phyloP scores from a whole-genome alignment of 2,888 invertebrate genomes.

The Vandiemenella viatica region DNA sequence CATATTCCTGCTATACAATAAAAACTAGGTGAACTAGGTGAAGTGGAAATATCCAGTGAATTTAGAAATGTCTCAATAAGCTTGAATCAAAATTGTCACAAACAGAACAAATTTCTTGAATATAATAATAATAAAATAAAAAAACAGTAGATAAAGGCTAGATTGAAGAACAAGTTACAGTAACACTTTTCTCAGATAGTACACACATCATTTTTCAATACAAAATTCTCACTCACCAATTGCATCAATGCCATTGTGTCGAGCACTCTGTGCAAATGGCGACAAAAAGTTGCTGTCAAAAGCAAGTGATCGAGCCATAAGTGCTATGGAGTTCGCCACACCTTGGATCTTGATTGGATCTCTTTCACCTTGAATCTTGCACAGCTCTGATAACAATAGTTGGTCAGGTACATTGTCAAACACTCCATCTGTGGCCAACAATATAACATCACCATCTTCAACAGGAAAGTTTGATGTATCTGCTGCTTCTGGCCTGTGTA shows the following conservation, averaged over 20 bases:
- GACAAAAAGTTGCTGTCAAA: slow-evolving; percentile 91
- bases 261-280: slow-evolving; percentile 86
- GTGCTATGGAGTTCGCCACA: slow-evolving; percentile 86
- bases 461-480: slow-evolving; percentile 76
- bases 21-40: too few species aligned
- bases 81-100: too few species aligned
- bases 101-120: too few species aligned
- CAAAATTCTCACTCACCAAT: slow-evolving; percentile 45
- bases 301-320: slow-evolving; percentile 87
- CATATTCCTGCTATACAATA: too few species aligned
- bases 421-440: slow-evolving; percentile 93
- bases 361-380: slow-evolving; percentile 51
- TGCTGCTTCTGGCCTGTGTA: slow-evolving; percentile 71
- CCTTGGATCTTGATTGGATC: slow-evolving; percentile 68
- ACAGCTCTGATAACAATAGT: slow-evolving; percentile 72
- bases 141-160: too few species aligned
- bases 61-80: too few species aligned
- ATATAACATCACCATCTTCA: slow-evolving; percentile 84
- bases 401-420: slow-evolving; percentile 95
- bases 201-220: too few species aligned
- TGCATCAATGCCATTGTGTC: slow-evolving; percentile 83
- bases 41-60: too few species aligned
- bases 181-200: too few species aligned
- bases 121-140: too few species aligned
- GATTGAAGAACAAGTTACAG: too few species aligned